phyloP scores from a whole-genome alignment of 2,113 vertebrate species.

The Bos javanicus region DNA sequence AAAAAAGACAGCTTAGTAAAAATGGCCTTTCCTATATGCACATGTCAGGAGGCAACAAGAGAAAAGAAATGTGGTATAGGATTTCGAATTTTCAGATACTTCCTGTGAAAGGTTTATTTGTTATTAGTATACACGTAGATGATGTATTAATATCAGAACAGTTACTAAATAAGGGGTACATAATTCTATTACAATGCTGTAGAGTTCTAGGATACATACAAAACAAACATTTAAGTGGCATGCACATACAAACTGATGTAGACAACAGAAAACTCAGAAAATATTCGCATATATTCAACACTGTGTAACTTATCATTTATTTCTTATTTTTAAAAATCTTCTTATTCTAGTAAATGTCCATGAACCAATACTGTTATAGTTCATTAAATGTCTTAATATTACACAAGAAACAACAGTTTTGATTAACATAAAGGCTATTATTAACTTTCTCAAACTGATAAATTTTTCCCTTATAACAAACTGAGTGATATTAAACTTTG shows the following conservation, averaged over 20 bases:
- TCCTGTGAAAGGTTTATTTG: neutral
- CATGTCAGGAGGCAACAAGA: neutral
- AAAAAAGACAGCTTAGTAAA: neutral
- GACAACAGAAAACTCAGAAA: neutral
- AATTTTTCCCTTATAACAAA: neutral
- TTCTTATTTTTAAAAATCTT: neutral
- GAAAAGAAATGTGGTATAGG: neutral
- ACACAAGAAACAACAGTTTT: neutral
- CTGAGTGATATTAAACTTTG: neutral
- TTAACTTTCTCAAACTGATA: constrained; percentile 21
- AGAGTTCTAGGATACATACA: neutral
- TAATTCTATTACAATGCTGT: neutral
- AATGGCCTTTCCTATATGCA: neutral
- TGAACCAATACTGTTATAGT: neutral
- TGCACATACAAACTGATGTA: neutral
- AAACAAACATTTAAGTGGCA: neutral
- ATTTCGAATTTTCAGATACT: neutral
- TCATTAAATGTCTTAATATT: constrained; percentile 5
- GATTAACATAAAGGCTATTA: neutral
- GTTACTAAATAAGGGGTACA: neutral
- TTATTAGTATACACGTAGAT: neutral
- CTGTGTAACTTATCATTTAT: neutral
- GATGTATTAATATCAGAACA: neutral
- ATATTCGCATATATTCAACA: neutral
- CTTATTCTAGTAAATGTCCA: neutral